A percentile compares a stretch with the other conserved stretches of the same genome.
Evolutionary conservation across 2,797 vertebrate species (phyloP).

Genomic region (Gallinago nigripennis): DNA sequence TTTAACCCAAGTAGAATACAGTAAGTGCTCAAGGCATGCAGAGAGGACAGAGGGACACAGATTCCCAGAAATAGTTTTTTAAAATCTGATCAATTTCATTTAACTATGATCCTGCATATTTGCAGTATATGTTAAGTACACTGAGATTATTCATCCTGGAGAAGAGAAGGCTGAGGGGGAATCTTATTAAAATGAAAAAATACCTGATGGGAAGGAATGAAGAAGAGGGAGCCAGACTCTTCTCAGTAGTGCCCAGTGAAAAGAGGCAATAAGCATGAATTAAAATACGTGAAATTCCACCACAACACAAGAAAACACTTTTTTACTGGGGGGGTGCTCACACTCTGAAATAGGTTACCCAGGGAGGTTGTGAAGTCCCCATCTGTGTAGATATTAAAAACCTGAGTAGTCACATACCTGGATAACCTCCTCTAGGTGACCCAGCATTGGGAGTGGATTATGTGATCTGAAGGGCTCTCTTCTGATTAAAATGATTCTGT

Average conservation of each 20-base stretch:
- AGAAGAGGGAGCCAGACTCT: neutral
- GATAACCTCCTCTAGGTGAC: neutral
- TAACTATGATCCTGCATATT: neutral
- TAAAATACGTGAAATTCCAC: neutral
- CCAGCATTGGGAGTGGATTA: neutral
- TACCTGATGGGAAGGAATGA: neutral
- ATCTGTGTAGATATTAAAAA: neutral
- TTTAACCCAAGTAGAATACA: neutral
- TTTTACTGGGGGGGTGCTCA: neutral
- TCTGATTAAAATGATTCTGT: neutral
- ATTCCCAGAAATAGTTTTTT: neutral
- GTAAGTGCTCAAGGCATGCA: neutral
- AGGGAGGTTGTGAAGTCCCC: neutral
- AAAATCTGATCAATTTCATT: neutral
- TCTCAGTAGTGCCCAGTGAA: neutral
- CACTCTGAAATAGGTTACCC: neutral
- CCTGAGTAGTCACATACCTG: neutral
- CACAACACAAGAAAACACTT: neutral
- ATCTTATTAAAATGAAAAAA: neutral
- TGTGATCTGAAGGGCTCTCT: neutral
- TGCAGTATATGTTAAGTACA: neutral
- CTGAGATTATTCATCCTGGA: neutral
- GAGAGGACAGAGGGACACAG: neutral
- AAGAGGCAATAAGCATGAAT: neutral
- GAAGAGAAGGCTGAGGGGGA: neutral